These are phyloP conservation scores for Nomia melanderi DNA, from an alignment of 1,140 invertebrate genomes.

Conservation along the genomic window DNA sequence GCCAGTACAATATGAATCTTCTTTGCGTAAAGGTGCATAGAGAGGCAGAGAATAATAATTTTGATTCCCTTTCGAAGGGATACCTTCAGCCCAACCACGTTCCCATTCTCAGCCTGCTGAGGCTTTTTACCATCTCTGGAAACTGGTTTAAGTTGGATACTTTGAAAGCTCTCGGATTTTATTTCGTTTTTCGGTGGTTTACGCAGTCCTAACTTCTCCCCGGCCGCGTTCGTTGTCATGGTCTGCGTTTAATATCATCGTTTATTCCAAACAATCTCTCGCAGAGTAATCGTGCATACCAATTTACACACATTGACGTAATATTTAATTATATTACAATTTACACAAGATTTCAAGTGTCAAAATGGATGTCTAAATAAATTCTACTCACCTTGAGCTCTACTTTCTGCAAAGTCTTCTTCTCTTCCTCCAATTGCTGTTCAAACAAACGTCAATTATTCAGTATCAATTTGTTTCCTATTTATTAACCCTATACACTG, in stretches of 20 bases:
- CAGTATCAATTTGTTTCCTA: neutral
- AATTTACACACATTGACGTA: neutral
- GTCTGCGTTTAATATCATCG: conserved; percentile 69
- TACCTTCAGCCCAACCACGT: conserved; percentile 75
- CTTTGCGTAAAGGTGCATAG: conserved; percentile 13
- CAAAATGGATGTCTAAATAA: neutral
- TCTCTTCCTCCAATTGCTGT: conserved; percentile 65
- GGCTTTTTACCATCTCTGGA: conserved; percentile 77
- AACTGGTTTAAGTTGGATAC: conserved; percentile 84
- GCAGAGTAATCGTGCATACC: neutral
- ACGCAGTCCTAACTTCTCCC: conserved; percentile 76
- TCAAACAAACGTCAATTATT: no score
- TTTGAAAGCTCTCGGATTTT: conserved; percentile 83
- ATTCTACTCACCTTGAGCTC: conserved; percentile 74
- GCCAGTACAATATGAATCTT: no score
- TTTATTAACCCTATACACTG: no score
- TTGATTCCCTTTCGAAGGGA: conserved; percentile 61
- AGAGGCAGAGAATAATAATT: conserved; percentile 33
- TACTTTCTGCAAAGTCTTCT: conserved; percentile 72
- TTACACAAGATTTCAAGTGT: neutral
- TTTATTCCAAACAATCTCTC: conserved; percentile 9
- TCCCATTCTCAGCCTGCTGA: conserved; percentile 78
- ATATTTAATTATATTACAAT: no score
- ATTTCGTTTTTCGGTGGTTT: conserved; percentile 82
- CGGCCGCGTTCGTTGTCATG: conserved; percentile 67